Conservation (phyloP, 2,888 invertebrate genomes). For the Chouioia cunea region DNA sequence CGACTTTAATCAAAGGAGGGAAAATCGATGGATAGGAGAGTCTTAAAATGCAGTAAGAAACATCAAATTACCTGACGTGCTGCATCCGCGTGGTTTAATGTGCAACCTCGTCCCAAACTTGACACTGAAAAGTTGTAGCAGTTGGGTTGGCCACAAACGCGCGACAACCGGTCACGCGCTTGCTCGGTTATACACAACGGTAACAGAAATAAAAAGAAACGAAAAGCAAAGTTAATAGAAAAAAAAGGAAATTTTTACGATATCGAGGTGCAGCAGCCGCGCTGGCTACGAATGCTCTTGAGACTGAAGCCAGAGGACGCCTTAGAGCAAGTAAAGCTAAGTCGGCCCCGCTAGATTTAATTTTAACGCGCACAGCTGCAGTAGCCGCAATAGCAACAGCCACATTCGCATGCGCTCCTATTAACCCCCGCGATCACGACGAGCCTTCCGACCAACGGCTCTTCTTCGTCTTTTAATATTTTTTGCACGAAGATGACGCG, state of each 20-base stretch:
- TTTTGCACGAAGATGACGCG: slow-evolving; percentile 47
- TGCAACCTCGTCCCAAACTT: slow-evolving; percentile 17
- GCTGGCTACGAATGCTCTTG: slow-evolving; percentile 65
- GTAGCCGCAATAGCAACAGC: too few species aligned
- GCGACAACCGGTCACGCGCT: not conserved
- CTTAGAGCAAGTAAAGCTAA: too few species aligned
- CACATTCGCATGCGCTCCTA: slow-evolving; percentile 18
- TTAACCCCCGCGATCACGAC: slow-evolving; percentile 33
- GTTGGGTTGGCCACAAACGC: not conserved
- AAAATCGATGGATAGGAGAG: not conserved
- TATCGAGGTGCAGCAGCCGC: slow-evolving; percentile 56
- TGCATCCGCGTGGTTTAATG: slow-evolving; percentile 31
- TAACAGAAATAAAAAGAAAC: not conserved
- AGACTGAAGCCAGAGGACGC: slow-evolving; percentile 68
- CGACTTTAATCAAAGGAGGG: not conserved
- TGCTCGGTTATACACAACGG: not conserved
- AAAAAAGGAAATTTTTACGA: slow-evolving; percentile 36
- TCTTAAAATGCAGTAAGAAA: not conserved
- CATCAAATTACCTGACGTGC: slow-evolving; percentile 43
- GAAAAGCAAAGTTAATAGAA: not conserved
- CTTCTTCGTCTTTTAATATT: not conserved
- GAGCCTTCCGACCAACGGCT: slow-evolving; percentile 36
- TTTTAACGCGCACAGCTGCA: slow-evolving; percentile 60
- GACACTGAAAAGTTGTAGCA: slow-evolving; percentile 6
- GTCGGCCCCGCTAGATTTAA: slow-evolving; percentile 63